Conservation (phyloP, 2,113 vertebrate genomes). For the Salvelinus namaycush region DNA sequence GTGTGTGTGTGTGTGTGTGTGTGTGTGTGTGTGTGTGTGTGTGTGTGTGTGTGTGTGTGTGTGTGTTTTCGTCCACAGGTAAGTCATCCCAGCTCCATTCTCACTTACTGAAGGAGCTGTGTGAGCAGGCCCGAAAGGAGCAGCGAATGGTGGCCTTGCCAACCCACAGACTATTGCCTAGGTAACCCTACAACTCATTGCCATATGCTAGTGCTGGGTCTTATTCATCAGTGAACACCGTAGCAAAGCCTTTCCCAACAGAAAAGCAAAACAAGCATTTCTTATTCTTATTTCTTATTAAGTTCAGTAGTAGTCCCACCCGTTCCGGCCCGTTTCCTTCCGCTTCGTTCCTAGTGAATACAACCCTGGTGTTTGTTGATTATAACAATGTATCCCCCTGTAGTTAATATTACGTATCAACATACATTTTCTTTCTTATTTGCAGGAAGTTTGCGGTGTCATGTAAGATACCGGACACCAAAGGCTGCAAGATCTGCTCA, state of each 20-base stretch:
- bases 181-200: slow-evolving; percentile 62
- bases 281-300: too few relatives aligned
- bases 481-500: slow-evolving; percentile 85
- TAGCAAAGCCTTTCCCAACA: too few relatives aligned
- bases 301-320: too few relatives aligned
- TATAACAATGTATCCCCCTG: too few relatives aligned
- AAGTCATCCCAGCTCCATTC: slow-evolving; percentile 87
- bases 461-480: slow-evolving; percentile 88
- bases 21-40: not conserved
- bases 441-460: slow-evolving; percentile 81
- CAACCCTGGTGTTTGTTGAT: too few relatives aligned
- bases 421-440: too few relatives aligned
- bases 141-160: slow-evolving; percentile 78
- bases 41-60: not conserved
- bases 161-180: slow-evolving; percentile 83
- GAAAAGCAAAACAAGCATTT: too few relatives aligned
- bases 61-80: slow-evolving; percentile 63
- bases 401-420: too few relatives aligned
- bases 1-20: not conserved
- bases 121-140: slow-evolving; percentile 81
- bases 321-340: too few relatives aligned
- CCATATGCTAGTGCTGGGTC: too few relatives aligned
- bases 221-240: too few relatives aligned
- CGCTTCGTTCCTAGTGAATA: too few relatives aligned
- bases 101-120: slow-evolving; percentile 82